Conservation (phyloP, 2,888 invertebrate species). For the Congeria kusceri region DNA sequence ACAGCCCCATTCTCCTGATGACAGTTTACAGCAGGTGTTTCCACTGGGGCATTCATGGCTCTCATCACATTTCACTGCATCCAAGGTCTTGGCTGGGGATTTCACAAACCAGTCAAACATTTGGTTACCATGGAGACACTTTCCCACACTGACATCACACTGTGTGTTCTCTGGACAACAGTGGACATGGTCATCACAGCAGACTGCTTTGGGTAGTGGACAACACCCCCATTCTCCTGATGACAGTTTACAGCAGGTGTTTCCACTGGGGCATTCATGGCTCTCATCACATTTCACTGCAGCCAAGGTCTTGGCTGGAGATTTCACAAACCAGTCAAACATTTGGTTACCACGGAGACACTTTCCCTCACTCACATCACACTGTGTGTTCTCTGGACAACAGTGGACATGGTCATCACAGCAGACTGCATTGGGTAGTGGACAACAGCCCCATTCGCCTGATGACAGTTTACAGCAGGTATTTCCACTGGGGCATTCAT, state of each 20-base stretch:
- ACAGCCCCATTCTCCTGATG: conserved; percentile 69
- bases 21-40: conserved; percentile 69
- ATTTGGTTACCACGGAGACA: conserved; percentile 22
- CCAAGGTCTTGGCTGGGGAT: conserved; percentile 10
- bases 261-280: conserved; percentile 68
- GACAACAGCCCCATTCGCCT: conserved; percentile 75
- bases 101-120: conserved; percentile 51
- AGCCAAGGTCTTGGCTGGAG: conserved; percentile 12
- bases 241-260: conserved; percentile 77
- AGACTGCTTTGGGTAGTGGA: conserved; percentile 76
- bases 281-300: conserved; percentile 39
- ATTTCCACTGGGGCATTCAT: conserved; percentile 63
- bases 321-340: conserved; percentile 39
- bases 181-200: conserved; percentile 75
- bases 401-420: conserved; percentile 78
- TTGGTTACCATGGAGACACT: conserved; percentile 31
- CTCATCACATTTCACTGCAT: conserved; percentile 43
- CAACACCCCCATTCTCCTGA: conserved; percentile 78
- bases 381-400: conserved; percentile 74
- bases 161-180: conserved; percentile 73
- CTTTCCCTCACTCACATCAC: conserved; percentile 61
- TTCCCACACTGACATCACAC: conserved; percentile 46
- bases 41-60: conserved; percentile 61
- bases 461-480: conserved; percentile 69
- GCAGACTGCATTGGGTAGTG: conserved; percentile 54